Evolutionary conservation across 2,888 invertebrate genomes (phyloP).

Genomic region (Rhyacophila evoluta): DNA sequence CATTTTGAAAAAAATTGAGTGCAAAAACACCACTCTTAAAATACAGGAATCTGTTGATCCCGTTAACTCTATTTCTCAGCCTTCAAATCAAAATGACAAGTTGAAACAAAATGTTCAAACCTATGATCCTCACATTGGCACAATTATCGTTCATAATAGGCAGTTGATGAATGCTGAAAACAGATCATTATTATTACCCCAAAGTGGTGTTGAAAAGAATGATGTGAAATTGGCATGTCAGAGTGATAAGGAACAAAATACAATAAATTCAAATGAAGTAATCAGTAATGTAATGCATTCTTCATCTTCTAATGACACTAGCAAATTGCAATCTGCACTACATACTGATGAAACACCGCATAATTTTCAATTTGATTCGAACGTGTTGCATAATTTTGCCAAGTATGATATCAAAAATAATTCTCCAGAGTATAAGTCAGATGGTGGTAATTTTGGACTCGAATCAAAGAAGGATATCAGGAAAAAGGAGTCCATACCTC

Average conservation of each 20-base stretch:
- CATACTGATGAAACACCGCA: background rate
- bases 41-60: background rate
- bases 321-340: background rate
- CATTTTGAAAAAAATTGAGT: background rate
- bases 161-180: background rate
- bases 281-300: background rate
- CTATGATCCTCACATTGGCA: background rate
- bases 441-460: background rate
- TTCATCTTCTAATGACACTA: background rate
- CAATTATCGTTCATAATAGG: background rate
- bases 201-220: background rate
- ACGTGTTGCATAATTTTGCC: background rate
- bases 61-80: background rate
- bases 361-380: background rate
- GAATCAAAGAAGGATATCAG: background rate
- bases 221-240: background rate
- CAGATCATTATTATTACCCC: background rate
- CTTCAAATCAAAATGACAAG: background rate
- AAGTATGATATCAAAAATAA: background rate
- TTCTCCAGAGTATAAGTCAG: background rate
- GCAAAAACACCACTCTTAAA: background rate
- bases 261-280: background rate
- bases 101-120: background rate
- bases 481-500: conserved; percentile 16
- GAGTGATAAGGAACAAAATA: background rate